Evolutionary conservation across 2,888 invertebrate species (phyloP).

Genomic region (Strigamia crassipes): DNA sequence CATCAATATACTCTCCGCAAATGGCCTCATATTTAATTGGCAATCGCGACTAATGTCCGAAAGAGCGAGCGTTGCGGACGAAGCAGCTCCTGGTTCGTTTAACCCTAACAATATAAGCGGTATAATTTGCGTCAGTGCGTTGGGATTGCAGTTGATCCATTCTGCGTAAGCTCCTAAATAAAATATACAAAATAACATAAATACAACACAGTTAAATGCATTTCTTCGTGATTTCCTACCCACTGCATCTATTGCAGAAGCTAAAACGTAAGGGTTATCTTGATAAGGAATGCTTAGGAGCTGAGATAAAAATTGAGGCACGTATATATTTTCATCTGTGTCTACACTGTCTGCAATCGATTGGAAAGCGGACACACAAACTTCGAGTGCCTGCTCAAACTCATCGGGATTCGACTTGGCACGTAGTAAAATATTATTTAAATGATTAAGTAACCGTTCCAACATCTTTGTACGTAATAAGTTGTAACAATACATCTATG

Average conservation of each 20-base stretch:
- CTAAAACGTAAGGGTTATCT: slow-evolving; percentile 68
- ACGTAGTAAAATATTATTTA: slow-evolving; percentile 65
- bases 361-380: slow-evolving; percentile 70
- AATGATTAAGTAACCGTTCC: slow-evolving; percentile 69
- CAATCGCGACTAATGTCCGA: slow-evolving; percentile 86
- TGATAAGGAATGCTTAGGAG: slow-evolving; percentile 68
- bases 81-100: slow-evolving; percentile 70
- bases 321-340: slow-evolving; percentile 64
- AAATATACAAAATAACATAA: neutral
- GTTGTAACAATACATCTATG: slow-evolving; percentile 81
- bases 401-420: slow-evolving; percentile 51
- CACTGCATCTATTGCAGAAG: slow-evolving; percentile 75
- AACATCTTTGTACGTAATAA: slow-evolving; percentile 75
- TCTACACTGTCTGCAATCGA: slow-evolving; percentile 66
- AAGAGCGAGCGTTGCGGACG: slow-evolving; percentile 82
- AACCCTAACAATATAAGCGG: slow-evolving; percentile 72
- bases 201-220: neutral
- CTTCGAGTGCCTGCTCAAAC: slow-evolving; percentile 63
- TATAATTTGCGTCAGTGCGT: slow-evolving; percentile 69
- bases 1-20: slow-evolving; percentile 74
- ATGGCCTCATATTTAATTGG: slow-evolving; percentile 72
- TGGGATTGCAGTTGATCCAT: slow-evolving; percentile 78
- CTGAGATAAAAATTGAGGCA: slow-evolving; percentile 67
- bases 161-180: slow-evolving; percentile 76
- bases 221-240: slow-evolving; percentile 61